phyloP scores from a whole-genome alignment of 2,113 vertebrate genomes.

The Dromiciops gliroides region DNA sequence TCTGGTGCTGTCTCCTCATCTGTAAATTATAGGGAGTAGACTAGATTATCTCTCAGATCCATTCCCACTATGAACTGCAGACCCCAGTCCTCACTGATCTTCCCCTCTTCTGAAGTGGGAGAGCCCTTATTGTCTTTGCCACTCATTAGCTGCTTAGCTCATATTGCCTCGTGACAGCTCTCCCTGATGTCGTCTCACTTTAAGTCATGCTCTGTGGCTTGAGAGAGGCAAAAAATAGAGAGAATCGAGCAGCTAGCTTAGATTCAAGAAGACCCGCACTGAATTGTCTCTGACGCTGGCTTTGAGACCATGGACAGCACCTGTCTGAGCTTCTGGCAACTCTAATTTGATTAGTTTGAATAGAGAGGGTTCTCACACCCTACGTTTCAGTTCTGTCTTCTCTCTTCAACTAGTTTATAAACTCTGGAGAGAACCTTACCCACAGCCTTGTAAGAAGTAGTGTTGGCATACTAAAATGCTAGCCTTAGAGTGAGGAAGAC shows the following conservation, averaged over 20 bases:
- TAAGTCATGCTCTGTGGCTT: not conserved
- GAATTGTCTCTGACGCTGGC: no score
- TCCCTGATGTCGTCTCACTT: not conserved
- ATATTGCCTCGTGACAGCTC: not conserved
- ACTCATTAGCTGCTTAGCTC: not conserved
- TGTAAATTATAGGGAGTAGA: not conserved
- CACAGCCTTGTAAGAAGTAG: not conserved
- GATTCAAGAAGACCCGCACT: not conserved
- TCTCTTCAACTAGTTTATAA: not conserved
- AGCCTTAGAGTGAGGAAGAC: not conserved
- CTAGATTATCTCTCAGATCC: not conserved
- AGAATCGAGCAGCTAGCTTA: not conserved
- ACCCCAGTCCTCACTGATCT: not conserved
- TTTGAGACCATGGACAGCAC: not conserved
- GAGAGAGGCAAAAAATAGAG: not conserved
- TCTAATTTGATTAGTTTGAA: not conserved
- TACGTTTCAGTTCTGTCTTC: not conserved
- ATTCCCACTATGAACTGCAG: not conserved
- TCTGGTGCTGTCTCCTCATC: not conserved
- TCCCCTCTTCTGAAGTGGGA: not conserved
- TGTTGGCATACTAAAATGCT: not conserved
- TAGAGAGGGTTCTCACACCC: not conserved
- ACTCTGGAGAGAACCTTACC: not conserved
- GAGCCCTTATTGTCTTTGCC: not conserved
- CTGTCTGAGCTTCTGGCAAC: not conserved